Evolutionary conservation across 2,888 invertebrate genomes (phyloP).

Genomic region (Euplexia lucipara): DNA sequence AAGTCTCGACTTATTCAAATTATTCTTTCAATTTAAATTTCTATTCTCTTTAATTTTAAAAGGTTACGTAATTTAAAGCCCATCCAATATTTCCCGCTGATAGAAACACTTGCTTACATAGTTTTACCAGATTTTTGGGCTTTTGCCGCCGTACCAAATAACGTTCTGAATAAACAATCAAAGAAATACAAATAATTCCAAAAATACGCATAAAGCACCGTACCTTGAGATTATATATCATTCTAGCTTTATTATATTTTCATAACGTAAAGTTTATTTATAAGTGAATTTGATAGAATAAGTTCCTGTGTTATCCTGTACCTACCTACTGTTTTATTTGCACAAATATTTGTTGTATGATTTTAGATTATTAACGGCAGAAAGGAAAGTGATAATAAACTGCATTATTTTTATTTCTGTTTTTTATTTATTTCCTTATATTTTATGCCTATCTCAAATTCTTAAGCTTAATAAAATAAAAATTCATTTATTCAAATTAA

Average conservation of each 20-base stretch:
- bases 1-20: too few relatives aligned
- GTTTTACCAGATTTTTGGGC: constrained; percentile 4
- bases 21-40: too few relatives aligned
- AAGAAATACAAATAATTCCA: constrained; percentile 22
- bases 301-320: constrained; percentile 63
- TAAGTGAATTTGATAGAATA: constrained; percentile 63
- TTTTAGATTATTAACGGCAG: constrained; percentile 47
- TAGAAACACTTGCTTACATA: constrained; percentile 1
- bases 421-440: constrained; percentile 20
- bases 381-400: constrained; percentile 54
- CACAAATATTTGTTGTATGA: constrained; percentile 64
- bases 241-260: constrained; percentile 37
- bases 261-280: constrained; percentile 28
- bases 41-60: neutral
- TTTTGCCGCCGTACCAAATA: constrained; percentile 18
- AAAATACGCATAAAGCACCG: constrained; percentile 30
- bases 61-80: neutral
- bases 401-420: constrained; percentile 54
- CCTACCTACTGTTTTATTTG: constrained; percentile 63
- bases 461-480: too few relatives aligned
- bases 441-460: neutral
- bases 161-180: neutral
- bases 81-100: neutral
- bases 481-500: too few relatives aligned
- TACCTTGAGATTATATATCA: constrained; percentile 53